Conservation (phyloP, 2,888 invertebrate genomes). For the Sarcophaga caerulescens region DNA sequence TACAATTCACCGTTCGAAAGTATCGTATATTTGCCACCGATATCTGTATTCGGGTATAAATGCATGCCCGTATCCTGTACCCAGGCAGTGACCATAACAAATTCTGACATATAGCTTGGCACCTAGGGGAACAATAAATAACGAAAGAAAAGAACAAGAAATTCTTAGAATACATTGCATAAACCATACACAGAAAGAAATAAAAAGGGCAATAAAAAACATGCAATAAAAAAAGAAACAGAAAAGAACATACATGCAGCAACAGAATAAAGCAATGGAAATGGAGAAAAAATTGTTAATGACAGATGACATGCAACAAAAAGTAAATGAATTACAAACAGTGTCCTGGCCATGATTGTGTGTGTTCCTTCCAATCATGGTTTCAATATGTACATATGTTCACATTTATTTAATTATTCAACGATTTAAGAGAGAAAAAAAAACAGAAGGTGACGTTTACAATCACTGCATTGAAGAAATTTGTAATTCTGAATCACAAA, state of each 20-base stretch:
- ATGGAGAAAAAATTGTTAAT: too few species aligned
- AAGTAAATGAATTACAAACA: too few species aligned
- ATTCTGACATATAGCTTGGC: slow-evolving; percentile 93
- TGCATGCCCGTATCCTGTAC: slow-evolving; percentile 90
- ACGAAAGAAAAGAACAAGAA: background rate
- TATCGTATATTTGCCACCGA: slow-evolving; percentile 89
- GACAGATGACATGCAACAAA: too few species aligned
- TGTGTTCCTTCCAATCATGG: too few species aligned
- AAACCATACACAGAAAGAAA: background rate
- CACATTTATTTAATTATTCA: too few species aligned
- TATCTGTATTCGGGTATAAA: slow-evolving; percentile 89
- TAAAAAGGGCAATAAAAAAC: slow-evolving; percentile 67
- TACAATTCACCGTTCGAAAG: slow-evolving; percentile 92
- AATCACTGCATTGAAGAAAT: too few species aligned
- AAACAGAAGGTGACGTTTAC: too few species aligned
- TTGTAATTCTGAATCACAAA: too few species aligned
- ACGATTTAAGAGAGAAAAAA: too few species aligned
- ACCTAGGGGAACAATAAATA: slow-evolving; percentile 81
- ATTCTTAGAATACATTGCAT: slow-evolving; percentile 41
- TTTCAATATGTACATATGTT: too few species aligned
- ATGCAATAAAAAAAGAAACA: background rate
- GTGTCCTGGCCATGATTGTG: too few species aligned
- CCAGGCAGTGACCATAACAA: slow-evolving; percentile 95
- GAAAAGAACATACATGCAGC: background rate
- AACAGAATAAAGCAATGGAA: too few species aligned